Base-by-base conservation (phyloP, 2,888 invertebrate genomes). In the Steromphala cineraria region DNA sequence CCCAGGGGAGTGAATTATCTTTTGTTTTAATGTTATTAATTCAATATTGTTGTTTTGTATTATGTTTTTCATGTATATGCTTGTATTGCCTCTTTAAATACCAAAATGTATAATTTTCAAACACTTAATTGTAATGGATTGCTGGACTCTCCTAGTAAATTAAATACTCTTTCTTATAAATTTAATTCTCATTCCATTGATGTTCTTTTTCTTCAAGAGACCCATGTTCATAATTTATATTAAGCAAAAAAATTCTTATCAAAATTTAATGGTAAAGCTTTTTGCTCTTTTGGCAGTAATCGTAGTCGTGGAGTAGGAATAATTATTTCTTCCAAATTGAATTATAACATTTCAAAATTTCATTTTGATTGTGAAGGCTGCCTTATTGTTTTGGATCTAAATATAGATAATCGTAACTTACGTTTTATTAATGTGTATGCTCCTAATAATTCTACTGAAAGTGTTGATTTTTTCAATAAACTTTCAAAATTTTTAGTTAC, bases 271-370 rank as follows among this genome's bases (percentile, higher is more conserved):
- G 52, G 52, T 13, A 76, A 76, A 24, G 52, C 24, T 53, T 21
- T 53, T 53, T 76, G 76, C 53, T 52, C 52, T 76, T 76, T 76
- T 76, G 76, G 53, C 7, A 53, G 19, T 4, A 76, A 76, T 28
- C 52, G 53, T 17, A 52, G 53, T 21, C 21, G 31, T 53, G 76
- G 76, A 13, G 76, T 76, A 19, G 53, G 76, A 3, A 76, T 76
- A 24, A 28, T 76, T 52, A 53, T 76, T 13, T 19, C 21, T 21
- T 52, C 28, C 24, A 76, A 53, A 24, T 13, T 78, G 13, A 40
- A 56, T 40, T 56, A 36, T 40, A 19, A 10, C 17, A 28, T 78
- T 17, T n/a, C 19, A 24, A 53, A 52, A 24, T 53, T 76, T 53
- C 19, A 56, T 8, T 76, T 4, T 76, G 76, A 76, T 28, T 24